Evolutionary conservation across 2,113 vertebrate genomes (phyloP).

Genomic region (Carassius auratus): DNA sequence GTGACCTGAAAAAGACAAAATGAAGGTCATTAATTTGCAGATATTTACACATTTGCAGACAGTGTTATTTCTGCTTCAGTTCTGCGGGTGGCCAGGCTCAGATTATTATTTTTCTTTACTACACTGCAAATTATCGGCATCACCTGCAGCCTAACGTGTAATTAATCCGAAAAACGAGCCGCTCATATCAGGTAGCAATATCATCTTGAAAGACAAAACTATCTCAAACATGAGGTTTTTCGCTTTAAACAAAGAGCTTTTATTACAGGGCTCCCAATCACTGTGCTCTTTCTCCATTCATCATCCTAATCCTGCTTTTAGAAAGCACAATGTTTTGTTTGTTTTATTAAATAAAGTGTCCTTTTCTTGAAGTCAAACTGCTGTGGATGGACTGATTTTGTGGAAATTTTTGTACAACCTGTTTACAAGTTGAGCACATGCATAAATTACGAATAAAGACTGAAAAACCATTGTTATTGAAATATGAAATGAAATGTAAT

Average conservation of each 20-base stretch:
- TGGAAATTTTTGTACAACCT: background rate
- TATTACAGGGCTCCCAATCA: constrained; percentile 51
- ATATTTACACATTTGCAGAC: constrained; percentile 27
- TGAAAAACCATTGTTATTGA: too few species aligned
- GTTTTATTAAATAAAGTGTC: constrained; percentile 52
- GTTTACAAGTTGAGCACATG: background rate
- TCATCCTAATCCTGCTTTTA: constrained; percentile 46
- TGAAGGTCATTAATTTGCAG: constrained; percentile 45
- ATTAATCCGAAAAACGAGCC: constrained; percentile 47
- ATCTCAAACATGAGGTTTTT: constrained; percentile 43
- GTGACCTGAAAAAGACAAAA: constrained; percentile 40
- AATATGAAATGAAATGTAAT: too few species aligned
- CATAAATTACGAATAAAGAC: too few species aligned
- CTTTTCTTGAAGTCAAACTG: constrained; percentile 44
- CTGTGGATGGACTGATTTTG: constrained; percentile 37
- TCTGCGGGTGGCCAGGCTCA: constrained; percentile 14
- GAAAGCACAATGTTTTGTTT: constrained; percentile 25
- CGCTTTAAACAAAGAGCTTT: constrained; percentile 45
- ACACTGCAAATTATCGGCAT: constrained; percentile 1
- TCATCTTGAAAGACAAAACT: constrained; percentile 52
- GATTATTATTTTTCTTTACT: constrained; percentile 34
- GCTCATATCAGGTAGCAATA: constrained; percentile 45
- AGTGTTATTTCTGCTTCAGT: constrained; percentile 27
- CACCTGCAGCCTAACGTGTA: constrained; percentile 25
- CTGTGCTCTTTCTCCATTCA: constrained; percentile 25